Evolutionary conservation across 2,797 vertebrate species (phyloP).

Genomic region (Caiman crocodilus): DNA sequence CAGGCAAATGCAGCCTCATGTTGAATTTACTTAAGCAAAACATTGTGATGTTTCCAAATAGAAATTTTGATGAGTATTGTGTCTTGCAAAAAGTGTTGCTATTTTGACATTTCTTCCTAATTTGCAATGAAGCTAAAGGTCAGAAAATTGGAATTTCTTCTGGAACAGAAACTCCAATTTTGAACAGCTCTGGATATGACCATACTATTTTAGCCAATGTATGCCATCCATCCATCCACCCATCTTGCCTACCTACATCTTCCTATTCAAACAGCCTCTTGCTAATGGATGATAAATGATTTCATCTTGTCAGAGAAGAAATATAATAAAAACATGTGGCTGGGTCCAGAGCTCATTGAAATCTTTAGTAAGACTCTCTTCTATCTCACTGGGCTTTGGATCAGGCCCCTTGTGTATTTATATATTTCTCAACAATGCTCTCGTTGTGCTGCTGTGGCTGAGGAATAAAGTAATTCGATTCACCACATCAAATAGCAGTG

Average conservation of each 20-base stretch:
- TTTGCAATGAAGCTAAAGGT: neutral
- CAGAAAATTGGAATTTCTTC: conserved; percentile 12
- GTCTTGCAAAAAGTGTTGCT: neutral
- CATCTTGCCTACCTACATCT: neutral
- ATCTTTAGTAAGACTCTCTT: conserved; percentile 35
- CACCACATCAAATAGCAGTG: conserved; percentile 19
- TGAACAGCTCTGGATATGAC: neutral
- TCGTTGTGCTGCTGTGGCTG: conserved; percentile 26
- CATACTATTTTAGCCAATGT: neutral
- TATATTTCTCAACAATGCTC: conserved; percentile 33
- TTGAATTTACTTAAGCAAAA: neutral
- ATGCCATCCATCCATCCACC: neutral
- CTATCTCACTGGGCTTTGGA: conserved; percentile 32
- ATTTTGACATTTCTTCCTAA: neutral
- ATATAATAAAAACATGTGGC: neutral
- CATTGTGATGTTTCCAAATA: neutral
- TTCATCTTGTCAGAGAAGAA: neutral
- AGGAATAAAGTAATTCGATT: conserved; percentile 60
- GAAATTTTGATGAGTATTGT: accelerated
- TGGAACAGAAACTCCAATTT: neutral
- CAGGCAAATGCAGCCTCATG: neutral
- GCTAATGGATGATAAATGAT: neutral
- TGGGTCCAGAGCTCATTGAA: neutral
- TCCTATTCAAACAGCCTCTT: neutral
- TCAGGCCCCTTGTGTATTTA: conserved; percentile 19